A percentile compares a stretch with the other conserved stretches of the same genome.
Conservation (phyloP, 2,888 invertebrate genomes). For the Mystacides longicornis region DNA sequence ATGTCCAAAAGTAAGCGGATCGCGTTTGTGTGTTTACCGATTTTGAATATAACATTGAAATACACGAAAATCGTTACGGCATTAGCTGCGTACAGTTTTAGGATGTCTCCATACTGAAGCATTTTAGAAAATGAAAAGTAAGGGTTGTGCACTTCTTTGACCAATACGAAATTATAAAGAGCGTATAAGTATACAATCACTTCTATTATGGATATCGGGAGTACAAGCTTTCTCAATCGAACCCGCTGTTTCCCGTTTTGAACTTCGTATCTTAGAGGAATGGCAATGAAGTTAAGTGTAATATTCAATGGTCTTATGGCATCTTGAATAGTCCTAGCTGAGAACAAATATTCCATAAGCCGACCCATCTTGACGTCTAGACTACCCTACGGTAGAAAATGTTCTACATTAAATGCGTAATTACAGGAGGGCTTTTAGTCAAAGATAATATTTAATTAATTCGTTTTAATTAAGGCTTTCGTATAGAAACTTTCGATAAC, state of each 20-base stretch:
- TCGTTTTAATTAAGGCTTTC: too few species aligned
- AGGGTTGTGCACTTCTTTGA: neutral
- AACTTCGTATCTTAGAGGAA: neutral
- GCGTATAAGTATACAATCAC: neutral
- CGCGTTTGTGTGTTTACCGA: neutral
- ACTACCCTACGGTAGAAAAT: neutral
- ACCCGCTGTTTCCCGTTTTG: neutral
- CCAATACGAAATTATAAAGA: neutral
- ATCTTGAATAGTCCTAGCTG: neutral
- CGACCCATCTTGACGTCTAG: neutral
- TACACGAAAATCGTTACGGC: neutral
- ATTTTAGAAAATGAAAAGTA: neutral
- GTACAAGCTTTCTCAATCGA: neutral
- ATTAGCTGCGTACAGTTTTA: neutral
- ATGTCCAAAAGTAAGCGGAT: neutral
- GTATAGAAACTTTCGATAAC: too few species aligned
- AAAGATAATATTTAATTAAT: too few species aligned
- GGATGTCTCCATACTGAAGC: neutral
- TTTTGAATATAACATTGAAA: neutral
- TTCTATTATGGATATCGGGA: neutral
- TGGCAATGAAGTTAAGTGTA: neutral
- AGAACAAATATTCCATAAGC: neutral
- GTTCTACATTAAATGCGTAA: neutral
- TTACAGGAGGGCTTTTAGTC: too few species aligned
- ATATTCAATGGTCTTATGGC: neutral